Percentiles rank a stretch among this genome's conserved stretches.
phyloP scores from a whole-genome alignment of 2,888 invertebrate genomes.

The Coenonympha glycerion region DNA sequence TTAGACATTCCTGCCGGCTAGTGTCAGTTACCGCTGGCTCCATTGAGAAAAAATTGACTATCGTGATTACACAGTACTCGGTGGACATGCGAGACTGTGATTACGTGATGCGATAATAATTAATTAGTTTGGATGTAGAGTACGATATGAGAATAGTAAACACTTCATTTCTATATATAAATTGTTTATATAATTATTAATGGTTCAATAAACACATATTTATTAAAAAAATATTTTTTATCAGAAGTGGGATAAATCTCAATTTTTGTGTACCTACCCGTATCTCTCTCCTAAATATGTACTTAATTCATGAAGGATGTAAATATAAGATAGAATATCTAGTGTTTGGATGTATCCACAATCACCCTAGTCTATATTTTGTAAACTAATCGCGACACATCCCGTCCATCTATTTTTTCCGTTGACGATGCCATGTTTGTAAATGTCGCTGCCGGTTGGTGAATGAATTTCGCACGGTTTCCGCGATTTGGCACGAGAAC shows the following conservation, averaged over 20 bases:
- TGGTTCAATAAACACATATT: too few species aligned
- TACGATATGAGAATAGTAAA: constrained; percentile 5
- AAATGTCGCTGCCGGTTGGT: constrained; percentile 58
- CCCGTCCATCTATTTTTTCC: constrained; percentile 73
- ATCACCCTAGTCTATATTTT: constrained; percentile 68
- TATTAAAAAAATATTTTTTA: not conserved
- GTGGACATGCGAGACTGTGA: constrained; percentile 35
- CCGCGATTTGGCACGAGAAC: constrained; percentile 55
- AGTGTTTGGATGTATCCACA: constrained; percentile 43
- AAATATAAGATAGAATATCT: constrained; percentile 27
- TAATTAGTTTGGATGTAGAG: constrained; percentile 30
- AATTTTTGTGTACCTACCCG: not conserved
- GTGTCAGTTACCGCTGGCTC: constrained; percentile 53
- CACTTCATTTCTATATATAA: not conserved
- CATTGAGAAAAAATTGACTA: constrained; percentile 32
- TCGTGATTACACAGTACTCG: constrained; percentile 36
- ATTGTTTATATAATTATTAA: too few species aligned
- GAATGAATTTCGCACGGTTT: constrained; percentile 71
- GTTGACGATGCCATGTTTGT: constrained; percentile 62
- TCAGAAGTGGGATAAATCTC: not conserved
- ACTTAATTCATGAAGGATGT: not conserved
- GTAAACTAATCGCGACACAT: constrained; percentile 63
- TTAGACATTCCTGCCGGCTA: constrained; percentile 63
- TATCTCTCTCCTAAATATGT: not conserved
- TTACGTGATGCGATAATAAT: constrained; percentile 34